These are phyloP conservation scores for Limulus polyphemus DNA, from an alignment of 2,888 invertebrate genomes.

Conservation along the genomic window DNA sequence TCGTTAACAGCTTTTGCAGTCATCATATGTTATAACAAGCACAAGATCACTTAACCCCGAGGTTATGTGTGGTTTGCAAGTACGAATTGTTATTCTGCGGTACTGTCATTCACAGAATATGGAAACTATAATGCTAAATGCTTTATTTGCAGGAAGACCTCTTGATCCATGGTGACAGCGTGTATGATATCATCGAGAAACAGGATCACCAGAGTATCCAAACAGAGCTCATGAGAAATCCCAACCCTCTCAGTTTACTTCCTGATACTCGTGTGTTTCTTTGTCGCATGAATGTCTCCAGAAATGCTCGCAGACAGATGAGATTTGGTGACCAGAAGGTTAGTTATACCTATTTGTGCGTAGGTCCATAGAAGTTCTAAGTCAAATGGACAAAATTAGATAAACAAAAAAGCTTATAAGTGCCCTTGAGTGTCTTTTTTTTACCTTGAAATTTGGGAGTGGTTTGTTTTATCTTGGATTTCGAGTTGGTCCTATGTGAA, in stretches of 20 bases:
- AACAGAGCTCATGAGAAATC: constrained; percentile 53
- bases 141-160: constrained; percentile 72
- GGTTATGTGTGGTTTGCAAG: no score
- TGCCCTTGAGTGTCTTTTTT: no score
- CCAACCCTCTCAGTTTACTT: constrained; percentile 28
- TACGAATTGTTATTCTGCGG: no score
- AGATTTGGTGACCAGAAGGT: constrained; percentile 98
- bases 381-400: background rate
- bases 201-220: constrained; percentile 93
- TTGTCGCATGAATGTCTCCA: constrained; percentile 94
- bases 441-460: no score
- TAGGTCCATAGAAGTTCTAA: background rate
- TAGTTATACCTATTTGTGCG: constrained; percentile 2
- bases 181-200: constrained; percentile 97
- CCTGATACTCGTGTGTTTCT: constrained; percentile 68
- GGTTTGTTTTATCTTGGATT: no score
- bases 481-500: no score
- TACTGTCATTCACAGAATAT: no score
- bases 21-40: no score
- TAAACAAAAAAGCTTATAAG: no score
- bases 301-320: constrained; percentile 90
- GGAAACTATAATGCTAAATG: no score
- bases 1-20: no score
- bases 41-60: no score
- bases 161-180: constrained; percentile 94